phyloP scores from a whole-genome alignment of 2,113 vertebrate genomes.

The Pogona vitticeps region DNA sequence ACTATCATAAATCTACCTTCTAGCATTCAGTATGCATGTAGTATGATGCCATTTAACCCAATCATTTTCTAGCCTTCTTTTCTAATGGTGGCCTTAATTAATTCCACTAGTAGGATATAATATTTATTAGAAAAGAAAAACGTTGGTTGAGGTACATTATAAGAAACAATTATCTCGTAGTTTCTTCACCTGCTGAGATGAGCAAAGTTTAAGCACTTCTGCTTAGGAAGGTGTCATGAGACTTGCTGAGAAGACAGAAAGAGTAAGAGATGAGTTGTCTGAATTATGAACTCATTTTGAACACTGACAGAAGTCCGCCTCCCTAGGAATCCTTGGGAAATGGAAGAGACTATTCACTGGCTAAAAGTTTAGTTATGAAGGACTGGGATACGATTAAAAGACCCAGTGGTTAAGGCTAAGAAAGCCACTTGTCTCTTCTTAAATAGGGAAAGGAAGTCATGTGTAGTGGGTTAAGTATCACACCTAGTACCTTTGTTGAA shows the following conservation, averaged over 20 bases:
- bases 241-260: slow-evolving; percentile 6
- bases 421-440: neutral
- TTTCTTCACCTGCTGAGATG: slow-evolving; percentile 1
- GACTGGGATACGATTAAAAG: neutral
- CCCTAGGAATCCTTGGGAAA: neutral
- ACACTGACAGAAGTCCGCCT: neutral
- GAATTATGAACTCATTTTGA: slow-evolving; percentile 1
- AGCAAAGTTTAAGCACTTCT: slow-evolving; percentile 9
- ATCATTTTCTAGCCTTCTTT: rapidly evolving
- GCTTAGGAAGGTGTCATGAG: slow-evolving; percentile 1
- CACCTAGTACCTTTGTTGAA: neutral
- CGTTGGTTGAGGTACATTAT: neutral
- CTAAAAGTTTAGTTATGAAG: neutral
- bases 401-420: neutral
- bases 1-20: slow-evolving; percentile 1
- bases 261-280: neutral
- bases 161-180: slow-evolving; percentile 19
- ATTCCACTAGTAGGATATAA: neutral
- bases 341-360: neutral
- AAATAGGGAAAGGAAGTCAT: neutral
- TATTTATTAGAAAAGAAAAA: neutral
- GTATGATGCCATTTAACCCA: neutral
- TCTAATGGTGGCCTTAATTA: neutral
- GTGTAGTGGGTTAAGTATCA: neutral
- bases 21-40: neutral